Base-by-base conservation (phyloP, 2,888 invertebrate species). In the Melanchra persicariae region DNA sequence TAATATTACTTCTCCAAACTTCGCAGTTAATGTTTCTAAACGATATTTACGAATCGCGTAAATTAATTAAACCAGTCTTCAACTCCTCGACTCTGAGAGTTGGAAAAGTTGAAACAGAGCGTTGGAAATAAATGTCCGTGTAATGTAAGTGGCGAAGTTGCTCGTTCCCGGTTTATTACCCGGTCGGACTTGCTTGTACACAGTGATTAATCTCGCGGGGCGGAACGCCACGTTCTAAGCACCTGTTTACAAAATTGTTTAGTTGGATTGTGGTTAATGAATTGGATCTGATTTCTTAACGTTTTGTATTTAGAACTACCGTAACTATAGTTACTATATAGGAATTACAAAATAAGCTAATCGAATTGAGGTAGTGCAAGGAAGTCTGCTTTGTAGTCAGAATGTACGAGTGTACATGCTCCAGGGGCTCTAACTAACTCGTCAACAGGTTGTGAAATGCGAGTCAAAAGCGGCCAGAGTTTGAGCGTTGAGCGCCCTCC, bases 391-490 rank as follows among this genome's bases (percentile, higher is more conserved):
- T 93, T 92, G 90, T 93, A 86, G 79, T 88, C 84, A 83, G 87
- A 90, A 86, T 88, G 86, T 87, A 88, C 88, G 84, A 90, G 88
- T 62, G 87, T 88, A 88, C 88, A 85, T 90, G 89, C 90, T 91
- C 87, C 88, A 90, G 89, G 87, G 91, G 92, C 89, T 93, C 90
- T 90, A 90, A 92, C 92, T 92, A 91, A 94, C 92, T 92, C 90
- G 93, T 95, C 94, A 95, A 95, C 95, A 95, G 94, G 94, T 95
- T 93, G 94, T 93, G 91, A 94, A 95, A 94, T 94, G 89, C 88
- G 85, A 92, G 89, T 93, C 91, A 92, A 93, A 94, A 92, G 93
- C 91, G 87, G 86, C 85, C 90, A 85, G 89, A 90, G 91, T 91
- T 89, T 87, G 86, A 91, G 89, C 89, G 88, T 87, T 78, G 87